Conservation (phyloP, 2,113 vertebrate species). For the Syngnathus typhle region DNA sequence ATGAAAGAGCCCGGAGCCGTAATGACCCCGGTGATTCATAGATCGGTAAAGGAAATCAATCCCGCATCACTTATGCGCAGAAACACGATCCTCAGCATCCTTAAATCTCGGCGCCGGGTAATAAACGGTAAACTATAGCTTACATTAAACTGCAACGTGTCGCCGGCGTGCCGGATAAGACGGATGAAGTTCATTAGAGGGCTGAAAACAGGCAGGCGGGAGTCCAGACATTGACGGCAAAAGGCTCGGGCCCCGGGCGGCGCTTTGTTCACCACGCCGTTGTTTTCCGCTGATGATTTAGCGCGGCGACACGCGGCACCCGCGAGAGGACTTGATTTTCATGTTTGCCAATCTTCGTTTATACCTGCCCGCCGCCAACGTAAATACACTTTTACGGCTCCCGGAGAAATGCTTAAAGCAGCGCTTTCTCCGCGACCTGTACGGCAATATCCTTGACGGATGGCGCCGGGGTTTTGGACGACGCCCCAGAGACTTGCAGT, state of each 20-base stretch:
- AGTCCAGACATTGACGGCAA: slow-evolving; percentile 55
- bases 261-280: slow-evolving; percentile 51
- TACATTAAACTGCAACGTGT: slow-evolving; percentile 52
- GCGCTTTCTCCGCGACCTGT: slow-evolving; percentile 64
- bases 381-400: slow-evolving; percentile 69
- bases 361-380: slow-evolving; percentile 58
- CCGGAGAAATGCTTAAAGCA: slow-evolving; percentile 69
- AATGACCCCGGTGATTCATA: slow-evolving; percentile 81
- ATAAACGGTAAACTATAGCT: slow-evolving; percentile 50
- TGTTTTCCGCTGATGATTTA: slow-evolving; percentile 66
- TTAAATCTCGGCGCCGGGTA: slow-evolving; percentile 54
- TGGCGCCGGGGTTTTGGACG: slow-evolving; percentile 52
- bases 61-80: slow-evolving; percentile 69
- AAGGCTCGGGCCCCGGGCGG: slow-evolving; percentile 39
- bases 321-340: slow-evolving; percentile 67
- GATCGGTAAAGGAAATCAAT: slow-evolving; percentile 75
- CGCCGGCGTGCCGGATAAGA: slow-evolving; percentile 58
- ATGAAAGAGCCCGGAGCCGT: slow-evolving; percentile 76
- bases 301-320: slow-evolving; percentile 45
- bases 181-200: slow-evolving; percentile 56
- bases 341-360: slow-evolving; percentile 66
- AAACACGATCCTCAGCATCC: slow-evolving; percentile 56
- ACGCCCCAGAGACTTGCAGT: slow-evolving; percentile 48
- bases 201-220: slow-evolving; percentile 51
- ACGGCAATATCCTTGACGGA: slow-evolving; percentile 62